Evolutionary conservation across 2,113 vertebrate species (phyloP).

Genomic region (Chloebia gouldiae): DNA sequence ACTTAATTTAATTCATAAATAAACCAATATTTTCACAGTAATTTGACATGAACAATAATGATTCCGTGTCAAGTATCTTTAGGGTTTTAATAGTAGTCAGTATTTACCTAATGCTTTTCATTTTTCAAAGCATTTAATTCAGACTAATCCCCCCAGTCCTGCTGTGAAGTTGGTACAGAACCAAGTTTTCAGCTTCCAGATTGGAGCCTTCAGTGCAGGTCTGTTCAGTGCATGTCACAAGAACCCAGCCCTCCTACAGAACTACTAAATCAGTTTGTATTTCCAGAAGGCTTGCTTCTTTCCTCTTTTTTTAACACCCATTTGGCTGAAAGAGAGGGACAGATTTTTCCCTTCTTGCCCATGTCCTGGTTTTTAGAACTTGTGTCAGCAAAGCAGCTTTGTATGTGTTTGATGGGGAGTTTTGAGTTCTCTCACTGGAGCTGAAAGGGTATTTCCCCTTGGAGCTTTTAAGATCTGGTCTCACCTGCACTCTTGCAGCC

Average conservation of each 20-base stretch:
- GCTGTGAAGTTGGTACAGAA: slow-evolving; percentile 17
- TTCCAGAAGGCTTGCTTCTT: neutral
- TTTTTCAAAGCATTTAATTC: neutral
- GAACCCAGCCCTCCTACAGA: neutral
- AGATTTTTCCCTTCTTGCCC: neutral
- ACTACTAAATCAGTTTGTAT: neutral
- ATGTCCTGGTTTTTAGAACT: neutral
- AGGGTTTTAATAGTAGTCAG: neutral
- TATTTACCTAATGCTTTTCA: neutral
- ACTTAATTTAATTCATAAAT: neutral
- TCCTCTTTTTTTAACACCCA: neutral
- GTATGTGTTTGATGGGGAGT: neutral
- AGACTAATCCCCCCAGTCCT: neutral
- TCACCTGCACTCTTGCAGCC: neutral
- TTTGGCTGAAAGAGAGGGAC: neutral
- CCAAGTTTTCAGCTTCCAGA: slow-evolving; percentile 10
- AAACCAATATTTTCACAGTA: neutral
- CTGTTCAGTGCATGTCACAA: neutral
- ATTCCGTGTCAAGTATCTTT: neutral
- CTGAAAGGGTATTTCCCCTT: neutral
- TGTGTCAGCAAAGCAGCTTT: neutral
- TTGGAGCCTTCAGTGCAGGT: neutral
- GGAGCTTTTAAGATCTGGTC: neutral
- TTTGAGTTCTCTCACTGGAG: neutral
- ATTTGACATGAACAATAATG: neutral